Percentiles rank a stretch among this genome's conserved stretches.
Conservation (phyloP, 2,797 vertebrate species). For the Champsocephalus esox region DNA sequence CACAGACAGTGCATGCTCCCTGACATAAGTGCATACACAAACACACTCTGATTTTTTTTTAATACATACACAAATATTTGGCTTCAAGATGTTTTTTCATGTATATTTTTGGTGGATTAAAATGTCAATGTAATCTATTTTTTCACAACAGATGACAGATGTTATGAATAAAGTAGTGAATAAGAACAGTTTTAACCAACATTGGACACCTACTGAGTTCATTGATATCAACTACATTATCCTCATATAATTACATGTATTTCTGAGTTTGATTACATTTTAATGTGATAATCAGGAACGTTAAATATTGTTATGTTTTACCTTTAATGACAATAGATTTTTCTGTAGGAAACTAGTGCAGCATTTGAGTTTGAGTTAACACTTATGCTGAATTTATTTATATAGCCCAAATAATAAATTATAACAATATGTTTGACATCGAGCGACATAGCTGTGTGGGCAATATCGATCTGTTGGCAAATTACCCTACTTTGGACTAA, state of each 20-base stretch:
- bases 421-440: not conserved
- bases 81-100: constrained; percentile 64
- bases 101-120: constrained; percentile 57
- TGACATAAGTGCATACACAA: constrained; percentile 29
- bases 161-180: constrained; percentile 37
- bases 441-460: fast-evolving
- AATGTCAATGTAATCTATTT: constrained; percentile 67
- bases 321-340: not conserved
- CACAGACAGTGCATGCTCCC: constrained; percentile 12
- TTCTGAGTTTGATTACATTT: constrained; percentile 43
- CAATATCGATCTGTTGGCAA: not conserved
- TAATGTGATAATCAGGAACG: constrained; percentile 19
- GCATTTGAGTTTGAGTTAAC: not conserved
- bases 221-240: constrained; percentile 19
- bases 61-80: constrained; percentile 26
- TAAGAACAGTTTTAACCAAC: constrained; percentile 39
- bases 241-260: constrained; percentile 20
- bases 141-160: constrained; percentile 56
- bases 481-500: not conserved
- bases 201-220: not conserved
- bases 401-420: not conserved
- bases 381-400: not conserved
- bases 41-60: constrained; percentile 16
- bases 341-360: not conserved
- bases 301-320: not conserved